Percentiles rank a stretch among this genome's conserved stretches.
phyloP scores from a whole-genome alignment of 1,140 invertebrate genomes.

The Meloidogyne hapla region DNA sequence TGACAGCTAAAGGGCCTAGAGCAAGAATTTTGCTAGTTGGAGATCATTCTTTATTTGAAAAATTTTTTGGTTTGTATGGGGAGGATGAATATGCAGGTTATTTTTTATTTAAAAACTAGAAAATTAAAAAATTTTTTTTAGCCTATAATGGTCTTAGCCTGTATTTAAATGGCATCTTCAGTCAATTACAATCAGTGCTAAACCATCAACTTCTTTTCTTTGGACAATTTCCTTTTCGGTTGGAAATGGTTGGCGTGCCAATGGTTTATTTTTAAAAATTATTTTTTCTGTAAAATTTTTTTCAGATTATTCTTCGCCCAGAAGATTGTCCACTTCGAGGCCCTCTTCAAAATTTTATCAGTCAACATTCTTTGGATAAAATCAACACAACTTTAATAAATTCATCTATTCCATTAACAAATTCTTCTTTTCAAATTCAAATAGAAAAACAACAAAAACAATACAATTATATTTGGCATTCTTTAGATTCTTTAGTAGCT shows the following conservation, averaged over 20 bases:
- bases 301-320: conserved; percentile 1
- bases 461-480: not conserved
- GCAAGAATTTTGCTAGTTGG: conserved; percentile 21
- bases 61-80: conserved; percentile 21
- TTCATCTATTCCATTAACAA: not conserved
- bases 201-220: not conserved
- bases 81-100: conserved; percentile 31
- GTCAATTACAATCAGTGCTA: conserved; percentile 4
- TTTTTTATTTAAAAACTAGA: not conserved
- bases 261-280: conserved; percentile 13
- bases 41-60: conserved; percentile 33
- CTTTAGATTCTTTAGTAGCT: not conserved
- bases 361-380: not conserved
- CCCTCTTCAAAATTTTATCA: not conserved
- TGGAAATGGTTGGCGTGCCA: conserved; percentile 10
- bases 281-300: not conserved
- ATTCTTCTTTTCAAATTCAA: not conserved
- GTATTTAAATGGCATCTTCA: conserved; percentile 27
- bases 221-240: not conserved
- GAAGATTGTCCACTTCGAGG: conserved; percentile 13
- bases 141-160: conserved; percentile 29
- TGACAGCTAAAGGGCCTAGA: not conserved
- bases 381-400: not conserved
- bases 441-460: not conserved
- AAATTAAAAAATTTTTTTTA: conserved; percentile 7